phyloP scores from a whole-genome alignment of 2,113 vertebrate genomes.

The Podarcis raffonei region DNA sequence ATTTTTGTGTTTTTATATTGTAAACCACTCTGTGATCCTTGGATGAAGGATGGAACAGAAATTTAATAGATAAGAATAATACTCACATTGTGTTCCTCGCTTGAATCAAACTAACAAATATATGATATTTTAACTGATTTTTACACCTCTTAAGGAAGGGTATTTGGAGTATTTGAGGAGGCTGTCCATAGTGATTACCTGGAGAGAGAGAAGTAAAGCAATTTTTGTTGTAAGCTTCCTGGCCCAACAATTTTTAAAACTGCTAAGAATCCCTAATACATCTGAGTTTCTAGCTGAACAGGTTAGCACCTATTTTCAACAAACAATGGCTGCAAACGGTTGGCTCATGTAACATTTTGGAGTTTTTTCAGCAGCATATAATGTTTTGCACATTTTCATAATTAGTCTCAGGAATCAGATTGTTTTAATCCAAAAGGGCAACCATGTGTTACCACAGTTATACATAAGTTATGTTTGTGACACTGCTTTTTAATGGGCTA shows the following conservation, averaged over 20 bases:
- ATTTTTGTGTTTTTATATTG: too few species aligned
- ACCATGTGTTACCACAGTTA: not conserved
- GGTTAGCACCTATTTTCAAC: not conserved
- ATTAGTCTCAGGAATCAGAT: not conserved
- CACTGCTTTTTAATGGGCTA: not conserved
- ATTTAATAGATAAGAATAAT: not conserved
- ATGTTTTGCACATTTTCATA: not conserved
- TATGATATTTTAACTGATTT: slow-evolving; percentile 36
- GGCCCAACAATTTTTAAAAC: not conserved
- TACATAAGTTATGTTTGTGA: not conserved
- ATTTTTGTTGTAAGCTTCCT: not conserved
- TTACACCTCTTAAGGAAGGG: slow-evolving; percentile 10
- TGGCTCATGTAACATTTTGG: not conserved
- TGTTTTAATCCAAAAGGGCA: not conserved
- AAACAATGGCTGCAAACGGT: not conserved
- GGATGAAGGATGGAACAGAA: too few species aligned
- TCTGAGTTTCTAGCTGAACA: not conserved
- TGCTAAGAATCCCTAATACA: not conserved
- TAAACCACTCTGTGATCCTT: too few species aligned
- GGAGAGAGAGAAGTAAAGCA: slow-evolving; percentile 44
- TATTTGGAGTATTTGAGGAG: slow-evolving; percentile 43
- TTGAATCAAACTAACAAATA: slow-evolving; percentile 35
- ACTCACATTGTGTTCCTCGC: slow-evolving; percentile 65
- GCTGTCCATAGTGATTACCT: slow-evolving; percentile 41
- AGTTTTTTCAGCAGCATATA: not conserved